Evolutionary conservation across 2,888 invertebrate species (phyloP).

Genomic region (Chrysodeixis includens): DNA sequence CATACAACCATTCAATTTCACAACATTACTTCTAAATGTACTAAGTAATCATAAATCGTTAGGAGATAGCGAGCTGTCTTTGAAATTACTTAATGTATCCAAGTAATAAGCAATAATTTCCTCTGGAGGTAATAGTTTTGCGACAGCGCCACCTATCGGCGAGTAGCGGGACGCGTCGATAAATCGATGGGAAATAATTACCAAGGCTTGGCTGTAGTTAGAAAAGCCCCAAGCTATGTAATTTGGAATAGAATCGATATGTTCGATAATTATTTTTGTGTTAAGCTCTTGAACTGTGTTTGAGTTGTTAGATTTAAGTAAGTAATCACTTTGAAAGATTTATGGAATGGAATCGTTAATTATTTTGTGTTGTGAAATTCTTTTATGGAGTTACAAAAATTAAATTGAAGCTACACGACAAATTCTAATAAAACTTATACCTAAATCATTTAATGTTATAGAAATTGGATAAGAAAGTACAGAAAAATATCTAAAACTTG

Average conservation of each 20-base stretch:
- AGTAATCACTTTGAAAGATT: too few relatives aligned
- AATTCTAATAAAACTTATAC: too few relatives aligned
- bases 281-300: slow-evolving; percentile 8
- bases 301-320: background rate
- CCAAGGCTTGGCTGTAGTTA: slow-evolving; percentile 38
- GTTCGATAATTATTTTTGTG: slow-evolving; percentile 50
- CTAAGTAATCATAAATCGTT: slow-evolving; percentile 45
- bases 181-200: slow-evolving; percentile 76
- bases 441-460: too few relatives aligned
- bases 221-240: slow-evolving; percentile 65
- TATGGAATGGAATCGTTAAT: too few relatives aligned
- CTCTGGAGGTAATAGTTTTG: slow-evolving; percentile 51
- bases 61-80: slow-evolving; percentile 40
- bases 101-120: slow-evolving; percentile 62
- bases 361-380: too few relatives aligned
- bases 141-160: slow-evolving; percentile 79
- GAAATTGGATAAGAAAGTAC: too few relatives aligned
- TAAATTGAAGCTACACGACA: too few relatives aligned
- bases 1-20: slow-evolving; percentile 15
- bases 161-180: slow-evolving; percentile 73
- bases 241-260: slow-evolving; percentile 66
- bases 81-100: slow-evolving; percentile 56
- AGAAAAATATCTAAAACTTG: too few relatives aligned
- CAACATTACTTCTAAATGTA: slow-evolving; percentile 37
- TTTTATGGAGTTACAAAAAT: too few relatives aligned